phyloP scores from a whole-genome alignment of 2,888 invertebrate genomes.

The Teleogryllus oceanicus region DNA sequence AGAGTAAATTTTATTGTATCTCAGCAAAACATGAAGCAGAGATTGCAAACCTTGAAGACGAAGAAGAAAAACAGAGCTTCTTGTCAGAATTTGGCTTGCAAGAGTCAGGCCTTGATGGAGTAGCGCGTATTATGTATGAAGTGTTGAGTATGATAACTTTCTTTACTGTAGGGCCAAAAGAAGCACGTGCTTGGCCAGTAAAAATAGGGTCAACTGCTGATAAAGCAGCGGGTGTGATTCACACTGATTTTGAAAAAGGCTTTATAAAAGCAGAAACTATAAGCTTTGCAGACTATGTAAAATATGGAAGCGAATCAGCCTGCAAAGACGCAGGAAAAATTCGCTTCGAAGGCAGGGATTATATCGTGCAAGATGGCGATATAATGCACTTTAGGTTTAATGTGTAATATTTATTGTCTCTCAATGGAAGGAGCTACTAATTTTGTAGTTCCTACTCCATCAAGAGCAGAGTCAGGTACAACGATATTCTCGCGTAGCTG shows the following conservation, averaged over 20 bases:
- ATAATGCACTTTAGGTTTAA: slow-evolving; percentile 29
- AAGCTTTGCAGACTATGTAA: slow-evolving; percentile 34
- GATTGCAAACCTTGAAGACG: background rate
- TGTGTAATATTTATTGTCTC: slow-evolving; percentile 18
- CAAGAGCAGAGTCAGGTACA: no score
- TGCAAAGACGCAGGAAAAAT: slow-evolving; percentile 35
- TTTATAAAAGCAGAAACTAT: slow-evolving; percentile 36
- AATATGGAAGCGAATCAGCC: slow-evolving; percentile 31
- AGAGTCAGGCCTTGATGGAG: slow-evolving; percentile 30
- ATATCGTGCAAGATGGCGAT: slow-evolving; percentile 38
- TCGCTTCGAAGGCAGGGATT: slow-evolving; percentile 36
- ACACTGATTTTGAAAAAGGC: slow-evolving; percentile 38
- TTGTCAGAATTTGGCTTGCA: background rate
- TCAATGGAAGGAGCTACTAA: no score
- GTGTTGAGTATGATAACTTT: slow-evolving; percentile 35
- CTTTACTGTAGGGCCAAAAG: slow-evolving; percentile 37
- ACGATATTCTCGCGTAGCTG: no score
- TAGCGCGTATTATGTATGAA: slow-evolving; percentile 32
- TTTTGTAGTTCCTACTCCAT: no score
- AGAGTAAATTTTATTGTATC: rapidly evolving
- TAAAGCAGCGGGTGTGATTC: slow-evolving; percentile 36
- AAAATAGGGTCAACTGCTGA: slow-evolving; percentile 33
- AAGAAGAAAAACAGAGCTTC: background rate
- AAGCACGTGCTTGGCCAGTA: slow-evolving; percentile 36
- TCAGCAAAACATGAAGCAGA: background rate